A percentile compares a stretch with the other conserved stretches of the same genome.
Conservation (phyloP, 2,888 invertebrate genomes). For the Pardosa pseudoannulata region DNA sequence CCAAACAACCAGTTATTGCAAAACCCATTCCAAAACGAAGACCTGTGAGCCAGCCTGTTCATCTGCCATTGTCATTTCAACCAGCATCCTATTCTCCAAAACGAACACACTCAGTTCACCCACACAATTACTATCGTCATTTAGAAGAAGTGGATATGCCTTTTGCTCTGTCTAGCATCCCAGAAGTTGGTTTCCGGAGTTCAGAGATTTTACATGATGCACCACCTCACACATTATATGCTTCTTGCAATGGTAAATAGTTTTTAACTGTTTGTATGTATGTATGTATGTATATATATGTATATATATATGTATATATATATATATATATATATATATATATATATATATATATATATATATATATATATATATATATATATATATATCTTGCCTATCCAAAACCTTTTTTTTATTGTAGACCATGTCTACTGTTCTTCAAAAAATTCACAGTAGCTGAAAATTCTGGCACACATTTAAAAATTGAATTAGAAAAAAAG, state of each 20-base stretch:
- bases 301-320: too few species aligned
- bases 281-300: too few species aligned
- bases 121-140: conserved; percentile 52
- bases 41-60: conserved; percentile 69
- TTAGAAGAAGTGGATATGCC: conserved; percentile 50
- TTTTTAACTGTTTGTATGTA: too few species aligned
- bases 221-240: conserved; percentile 41
- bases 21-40: conserved; percentile 32
- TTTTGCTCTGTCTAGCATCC: conserved; percentile 59
- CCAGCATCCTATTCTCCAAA: conserved; percentile 48
- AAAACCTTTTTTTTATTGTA: too few species aligned
- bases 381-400: too few species aligned
- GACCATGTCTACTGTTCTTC: too few species aligned
- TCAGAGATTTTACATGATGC: conserved; percentile 53
- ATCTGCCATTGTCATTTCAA: conserved; percentile 52
- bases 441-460: too few species aligned
- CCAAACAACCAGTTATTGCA: conserved; percentile 23
- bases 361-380: too few species aligned
- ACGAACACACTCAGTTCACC: conserved; percentile 46
- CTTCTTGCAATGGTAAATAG: conserved; percentile 71
- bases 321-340: too few species aligned
- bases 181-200: conserved; percentile 54
- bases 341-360: too few species aligned
- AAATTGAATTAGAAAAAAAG: too few species aligned
- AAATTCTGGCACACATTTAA: too few species aligned